Base-by-base conservation (phyloP, 2,797 vertebrate genomes). In the Helarctos malayanus region DNA sequence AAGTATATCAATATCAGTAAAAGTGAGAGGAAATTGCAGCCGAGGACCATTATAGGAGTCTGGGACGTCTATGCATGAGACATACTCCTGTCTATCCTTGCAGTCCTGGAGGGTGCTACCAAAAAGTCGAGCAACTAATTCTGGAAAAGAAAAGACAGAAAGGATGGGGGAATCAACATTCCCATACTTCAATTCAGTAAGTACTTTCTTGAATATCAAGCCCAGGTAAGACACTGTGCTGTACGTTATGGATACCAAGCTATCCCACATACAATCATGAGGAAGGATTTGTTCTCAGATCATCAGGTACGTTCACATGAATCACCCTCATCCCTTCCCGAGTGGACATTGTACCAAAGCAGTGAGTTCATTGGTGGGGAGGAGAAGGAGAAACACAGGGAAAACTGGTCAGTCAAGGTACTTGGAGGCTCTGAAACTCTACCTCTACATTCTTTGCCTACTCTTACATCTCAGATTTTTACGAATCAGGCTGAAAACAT, bases 11-110 rank as follows among this genome's bases (percentile, higher is more conserved):
- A 99, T 99, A 92, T 99, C 99, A 5, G 98, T 95, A 93, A 98
- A 98, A 2, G 99, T 99, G 92, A 99, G 99, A 32, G 99, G 99
- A 96, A 99, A 99, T 0, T 99, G 99, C 41, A 99, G 98, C 19
- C 98, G 99, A 57, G 99, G 99, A 4, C 99, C 99, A 0, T 78
- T 81, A 97, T 99, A 99, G 2, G 99, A 99, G 47, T 99, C 98
- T 1, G 99, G 99, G 89, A 99, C 98, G 0, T 98, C 95, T 82
- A 99, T 98, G 65, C 99, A 98, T 27, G 97, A 96, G 97, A 99
- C 98, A 97, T 99, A 99, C 45, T 98, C 99, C 85, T 71, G 91
- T 97, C 38, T 99, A 98, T 94, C 98, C 98, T 91, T 93, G 94
- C 29, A 80, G 32, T 52, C 98, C 97, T 2, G 97, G 94, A 96